phyloP scores from a whole-genome alignment of 1,140 invertebrate genomes.

The Philotrypesis tridentata region DNA sequence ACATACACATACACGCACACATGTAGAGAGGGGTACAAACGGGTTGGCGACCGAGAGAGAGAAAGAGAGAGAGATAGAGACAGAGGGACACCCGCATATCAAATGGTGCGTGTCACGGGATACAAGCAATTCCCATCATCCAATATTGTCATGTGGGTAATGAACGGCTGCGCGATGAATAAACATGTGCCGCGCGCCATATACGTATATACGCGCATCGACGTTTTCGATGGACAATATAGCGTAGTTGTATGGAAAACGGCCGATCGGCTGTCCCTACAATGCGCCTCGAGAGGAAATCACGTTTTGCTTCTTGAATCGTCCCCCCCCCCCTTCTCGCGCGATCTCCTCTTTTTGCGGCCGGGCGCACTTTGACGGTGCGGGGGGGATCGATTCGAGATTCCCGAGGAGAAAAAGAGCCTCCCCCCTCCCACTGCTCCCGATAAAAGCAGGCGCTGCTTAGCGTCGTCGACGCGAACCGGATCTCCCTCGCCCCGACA shows the following conservation, averaged over 20 bases:
- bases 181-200: constrained; percentile 65
- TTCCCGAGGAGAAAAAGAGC: too few relatives aligned
- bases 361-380: too few relatives aligned
- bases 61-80: constrained; percentile 24
- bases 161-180: constrained; percentile 70
- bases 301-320: neutral
- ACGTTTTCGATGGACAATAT: neutral
- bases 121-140: constrained; percentile 72
- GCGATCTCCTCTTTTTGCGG: neutral
- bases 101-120: constrained; percentile 70
- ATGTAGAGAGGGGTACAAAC: neutral
- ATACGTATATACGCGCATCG: neutral
- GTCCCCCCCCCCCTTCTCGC: too few relatives aligned
- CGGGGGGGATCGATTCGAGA: neutral
- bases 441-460: too few relatives aligned
- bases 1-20: neutral
- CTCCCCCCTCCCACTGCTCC: too few relatives aligned
- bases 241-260: constrained; percentile 55
- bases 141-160: constrained; percentile 74
- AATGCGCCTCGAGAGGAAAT: neutral
- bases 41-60: too few relatives aligned
- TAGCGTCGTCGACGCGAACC: too few relatives aligned
- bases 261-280: neutral
- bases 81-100: constrained; percentile 64
- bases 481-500: too few relatives aligned